These are phyloP conservation scores for Octopus bimaculoides DNA, from an alignment of 1,140 invertebrate species.

Conservation along the genomic window DNA sequence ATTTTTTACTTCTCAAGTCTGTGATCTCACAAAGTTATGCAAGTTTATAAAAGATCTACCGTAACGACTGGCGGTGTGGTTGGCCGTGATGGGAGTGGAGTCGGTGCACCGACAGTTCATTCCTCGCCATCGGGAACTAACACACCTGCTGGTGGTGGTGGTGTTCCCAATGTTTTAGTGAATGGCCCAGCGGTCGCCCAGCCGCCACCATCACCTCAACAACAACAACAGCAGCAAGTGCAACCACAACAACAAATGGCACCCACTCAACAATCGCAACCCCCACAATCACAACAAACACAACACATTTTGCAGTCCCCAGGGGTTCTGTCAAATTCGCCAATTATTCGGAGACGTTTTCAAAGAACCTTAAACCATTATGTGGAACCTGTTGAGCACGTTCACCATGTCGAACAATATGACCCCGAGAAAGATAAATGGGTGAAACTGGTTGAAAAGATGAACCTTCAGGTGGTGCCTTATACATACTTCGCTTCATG, in stretches of 20 bases:
- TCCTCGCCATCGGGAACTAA: neutral
- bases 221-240: no score
- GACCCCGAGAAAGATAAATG: neutral
- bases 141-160: neutral
- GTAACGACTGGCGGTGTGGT: neutral
- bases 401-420: constrained; percentile 3
- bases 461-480: constrained; percentile 1
- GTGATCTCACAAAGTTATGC: neutral
- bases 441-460: constrained; percentile 4
- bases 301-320: neutral
- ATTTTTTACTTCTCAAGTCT: no score
- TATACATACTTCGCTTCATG: neutral
- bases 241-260: neutral
- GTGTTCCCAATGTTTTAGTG: neutral
- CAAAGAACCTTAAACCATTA: neutral
- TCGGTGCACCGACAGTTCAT: neutral
- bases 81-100: neutral
- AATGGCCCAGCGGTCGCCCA: no score
- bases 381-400: constrained; percentile 6
- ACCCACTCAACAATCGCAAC: neutral
- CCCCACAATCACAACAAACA: neutral
- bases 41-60: neutral
- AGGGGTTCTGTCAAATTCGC: neutral
- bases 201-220: no score
- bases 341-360: neutral